Percentiles rank a stretch among this genome's conserved stretches.
Evolutionary conservation across 2,797 vertebrate species (phyloP).

Genomic region (Vultur gryphus): DNA sequence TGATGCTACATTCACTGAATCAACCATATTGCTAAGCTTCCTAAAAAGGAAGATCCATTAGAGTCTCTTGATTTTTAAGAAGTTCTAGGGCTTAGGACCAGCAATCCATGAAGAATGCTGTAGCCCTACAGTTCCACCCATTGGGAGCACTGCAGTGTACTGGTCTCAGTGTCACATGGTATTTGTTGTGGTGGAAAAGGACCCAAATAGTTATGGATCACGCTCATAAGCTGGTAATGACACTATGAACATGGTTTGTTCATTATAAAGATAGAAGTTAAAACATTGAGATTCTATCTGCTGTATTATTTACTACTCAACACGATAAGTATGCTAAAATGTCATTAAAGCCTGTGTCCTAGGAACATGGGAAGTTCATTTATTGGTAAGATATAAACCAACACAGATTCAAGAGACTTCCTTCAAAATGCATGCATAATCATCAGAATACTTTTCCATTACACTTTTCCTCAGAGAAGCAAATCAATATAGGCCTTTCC

Average conservation of each 20-base stretch:
- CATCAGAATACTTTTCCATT: not conserved
- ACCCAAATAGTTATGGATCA: accelerated
- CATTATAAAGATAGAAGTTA: not conserved
- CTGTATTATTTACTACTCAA: not conserved
- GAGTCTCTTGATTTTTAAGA: not conserved
- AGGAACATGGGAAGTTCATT: not conserved
- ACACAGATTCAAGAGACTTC: not conserved
- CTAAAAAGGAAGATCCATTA: not conserved
- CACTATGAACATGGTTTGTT: accelerated
- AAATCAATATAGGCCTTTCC: not conserved
- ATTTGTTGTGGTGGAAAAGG: not conserved
- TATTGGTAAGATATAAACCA: not conserved
- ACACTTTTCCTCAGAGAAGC: not conserved
- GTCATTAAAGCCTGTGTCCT: not conserved
- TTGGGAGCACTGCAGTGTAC: accelerated
- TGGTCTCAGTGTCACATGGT: accelerated
- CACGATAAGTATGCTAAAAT: not conserved
- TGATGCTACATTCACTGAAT: not conserved
- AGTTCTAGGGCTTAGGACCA: not conserved
- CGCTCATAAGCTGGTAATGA: no score
- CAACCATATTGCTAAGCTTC: not conserved
- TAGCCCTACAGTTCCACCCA: no score
- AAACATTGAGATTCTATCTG: not conserved
- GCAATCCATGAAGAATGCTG: not conserved
- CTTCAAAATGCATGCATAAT: not conserved